These are phyloP conservation scores for Hyaena hyaena DNA, from an alignment of 2,113 vertebrate species.

Conservation along the genomic window DNA sequence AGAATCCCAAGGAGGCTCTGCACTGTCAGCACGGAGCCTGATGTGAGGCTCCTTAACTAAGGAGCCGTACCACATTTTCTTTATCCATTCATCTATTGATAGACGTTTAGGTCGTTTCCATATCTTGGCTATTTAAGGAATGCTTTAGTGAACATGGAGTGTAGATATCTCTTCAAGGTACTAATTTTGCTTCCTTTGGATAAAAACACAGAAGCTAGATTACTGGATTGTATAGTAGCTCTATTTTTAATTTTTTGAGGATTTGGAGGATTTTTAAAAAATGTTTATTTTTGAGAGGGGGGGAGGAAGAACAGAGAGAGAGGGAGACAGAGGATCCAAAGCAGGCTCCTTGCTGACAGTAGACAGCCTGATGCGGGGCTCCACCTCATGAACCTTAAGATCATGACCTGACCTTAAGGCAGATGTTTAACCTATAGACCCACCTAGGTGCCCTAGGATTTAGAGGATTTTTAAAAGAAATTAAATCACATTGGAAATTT, in stretches of 20 bases:
- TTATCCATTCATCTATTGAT: background rate
- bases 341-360: background rate
- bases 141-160: background rate
- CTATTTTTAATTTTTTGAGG: slow-evolving; percentile 9
- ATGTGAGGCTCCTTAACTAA: no score
- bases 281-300: no score
- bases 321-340: background rate
- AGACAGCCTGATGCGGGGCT: background rate
- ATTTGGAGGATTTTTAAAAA: background rate
- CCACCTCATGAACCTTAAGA: background rate
- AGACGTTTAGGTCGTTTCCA: background rate
- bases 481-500: background rate
- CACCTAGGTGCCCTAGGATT: background rate
- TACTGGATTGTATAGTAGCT: background rate
- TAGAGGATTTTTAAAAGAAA: background rate
- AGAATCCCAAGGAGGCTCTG: no score
- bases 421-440: background rate
- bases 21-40: no score
- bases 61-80: background rate
- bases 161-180: background rate
- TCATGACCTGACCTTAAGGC: background rate
- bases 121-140: background rate
- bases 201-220: background rate
- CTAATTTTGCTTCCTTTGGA: background rate
- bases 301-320: no score